Conservation (phyloP, 1,140 invertebrate genomes). For the Zaprionus lachaisei region DNA sequence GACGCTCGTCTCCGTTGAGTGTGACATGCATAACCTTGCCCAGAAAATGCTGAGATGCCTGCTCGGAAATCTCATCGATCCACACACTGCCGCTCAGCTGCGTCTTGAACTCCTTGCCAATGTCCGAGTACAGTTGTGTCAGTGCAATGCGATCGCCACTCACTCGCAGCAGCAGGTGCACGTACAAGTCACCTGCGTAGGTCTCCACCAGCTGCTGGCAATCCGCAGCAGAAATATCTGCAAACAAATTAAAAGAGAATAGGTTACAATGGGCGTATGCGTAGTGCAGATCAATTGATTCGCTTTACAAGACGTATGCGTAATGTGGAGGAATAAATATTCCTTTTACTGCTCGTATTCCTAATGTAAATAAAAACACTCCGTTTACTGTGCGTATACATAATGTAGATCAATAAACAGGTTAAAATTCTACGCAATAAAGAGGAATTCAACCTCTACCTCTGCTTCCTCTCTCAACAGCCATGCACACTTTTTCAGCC, state of each 20-base stretch:
- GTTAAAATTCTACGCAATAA: background rate
- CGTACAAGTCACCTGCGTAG: slow-evolving; percentile 66
- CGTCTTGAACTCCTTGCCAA: slow-evolving; percentile 60
- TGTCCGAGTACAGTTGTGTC: slow-evolving; percentile 65
- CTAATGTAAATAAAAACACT: too few species aligned
- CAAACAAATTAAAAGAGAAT: background rate
- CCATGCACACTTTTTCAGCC: background rate
- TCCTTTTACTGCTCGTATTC: too few species aligned
- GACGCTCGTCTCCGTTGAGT: slow-evolving; percentile 65
- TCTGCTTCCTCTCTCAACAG: background rate
- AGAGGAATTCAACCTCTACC: background rate
- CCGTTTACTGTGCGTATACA: background rate
- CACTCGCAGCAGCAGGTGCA: slow-evolving; percentile 64
- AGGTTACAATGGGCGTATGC: background rate
- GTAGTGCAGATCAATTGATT: background rate
- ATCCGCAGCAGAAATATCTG: slow-evolving; percentile 57
- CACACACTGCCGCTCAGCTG: slow-evolving; percentile 59
- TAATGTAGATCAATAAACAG: background rate
- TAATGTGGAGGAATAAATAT: too few species aligned
- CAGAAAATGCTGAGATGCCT: slow-evolving; percentile 65
- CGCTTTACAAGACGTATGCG: too few species aligned
- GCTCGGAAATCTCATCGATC: slow-evolving; percentile 78
- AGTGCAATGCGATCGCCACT: slow-evolving; percentile 58
- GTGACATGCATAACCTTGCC: slow-evolving; percentile 67
- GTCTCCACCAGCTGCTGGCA: slow-evolving; percentile 65